Evolutionary conservation across 1,140 invertebrate genomes (phyloP).

Genomic region (Drosophila sturtevanti): DNA sequence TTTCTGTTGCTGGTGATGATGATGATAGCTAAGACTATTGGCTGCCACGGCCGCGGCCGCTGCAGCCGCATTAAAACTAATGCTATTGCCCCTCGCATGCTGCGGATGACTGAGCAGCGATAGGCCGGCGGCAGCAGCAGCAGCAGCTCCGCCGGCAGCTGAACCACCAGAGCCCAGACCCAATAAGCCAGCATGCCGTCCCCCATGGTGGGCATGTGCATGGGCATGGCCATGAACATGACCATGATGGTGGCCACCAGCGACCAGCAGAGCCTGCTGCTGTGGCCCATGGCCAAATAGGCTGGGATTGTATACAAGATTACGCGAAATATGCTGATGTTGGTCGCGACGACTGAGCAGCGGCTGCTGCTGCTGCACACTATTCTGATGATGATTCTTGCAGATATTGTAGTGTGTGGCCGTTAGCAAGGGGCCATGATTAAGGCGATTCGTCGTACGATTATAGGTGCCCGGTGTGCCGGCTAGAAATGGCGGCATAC

Average conservation of each 20-base stretch:
- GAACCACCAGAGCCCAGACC: conserved; percentile 40
- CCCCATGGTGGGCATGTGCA: conserved; percentile 15
- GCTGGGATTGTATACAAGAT: conserved; percentile 63
- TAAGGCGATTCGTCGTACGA: conserved; percentile 70
- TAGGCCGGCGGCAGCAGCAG: conserved; percentile 41
- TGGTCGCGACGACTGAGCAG: conserved; percentile 46
- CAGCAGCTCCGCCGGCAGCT: conserved; percentile 25
- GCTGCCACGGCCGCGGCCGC: conserved; percentile 65
- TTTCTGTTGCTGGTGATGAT: conserved; percentile 73
- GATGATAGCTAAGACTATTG: conserved; percentile 79
- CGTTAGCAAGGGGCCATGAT: conserved; percentile 70
- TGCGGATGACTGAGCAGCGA: conserved; percentile 48
- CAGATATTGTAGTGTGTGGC: conserved; percentile 75
- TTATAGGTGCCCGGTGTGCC: conserved; percentile 71
- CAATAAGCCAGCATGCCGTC: conserved; percentile 29
- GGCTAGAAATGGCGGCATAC: conserved; percentile 62
- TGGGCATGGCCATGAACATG: conserved; percentile 16
- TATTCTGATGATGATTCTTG: conserved; percentile 68
- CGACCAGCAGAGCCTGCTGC: conserved; percentile 42
- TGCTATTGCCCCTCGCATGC: conserved; percentile 29
- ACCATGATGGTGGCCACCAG: conserved; percentile 37
- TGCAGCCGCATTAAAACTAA: conserved; percentile 68
- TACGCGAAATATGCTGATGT: conserved; percentile 53
- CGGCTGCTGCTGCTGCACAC: conserved; percentile 37
- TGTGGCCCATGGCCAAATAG: conserved; percentile 51